Base-by-base conservation (phyloP, 2,797 vertebrate species). In the Coranthus polyacanthus region DNA sequence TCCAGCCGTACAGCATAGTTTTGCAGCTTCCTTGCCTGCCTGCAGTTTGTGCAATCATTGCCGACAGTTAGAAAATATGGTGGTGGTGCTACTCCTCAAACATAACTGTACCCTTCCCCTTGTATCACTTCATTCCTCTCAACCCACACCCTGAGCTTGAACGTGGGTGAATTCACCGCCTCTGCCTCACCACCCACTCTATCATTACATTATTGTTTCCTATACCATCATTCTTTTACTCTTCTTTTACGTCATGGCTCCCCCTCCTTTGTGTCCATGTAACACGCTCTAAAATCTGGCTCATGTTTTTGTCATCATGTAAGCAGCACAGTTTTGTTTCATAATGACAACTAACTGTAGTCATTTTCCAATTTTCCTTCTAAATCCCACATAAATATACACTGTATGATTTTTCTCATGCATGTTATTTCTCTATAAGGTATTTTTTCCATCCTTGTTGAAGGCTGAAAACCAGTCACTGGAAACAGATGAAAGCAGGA, bases 401-500 rank as follows among this genome's bases (percentile, higher is more conserved):
- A 15, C 55, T 26, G n/a, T 78, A 29, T 68, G 81, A 51, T 16
- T 41, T n/a, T 58, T 42, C 47, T 50, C 47, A 4, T 56, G n/a
- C 63, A 63, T 64, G 22, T 39, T 61, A 51, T 60, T 54, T 55
- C 20, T 64, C 63, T 71, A 44, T 21, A 53, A 72, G 62, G 71
- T 68, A 78, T 68, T 39, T 58, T 50, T 64, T 17, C 21, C 49
- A 46, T 71, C 49, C 29, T 36, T 66, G 63, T 72, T 58, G 18
- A 76, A 81, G 58, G 74, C 58, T 53, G 53, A 84, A 78, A 79
- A 67, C 24, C 71, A 68, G 54, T 80, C 63, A 85, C 61, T 89
- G 89, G 87, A 91, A 88, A 67, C 67, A 21, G 89, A 92, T 92
- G 81, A 92, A 89, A 90, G 89, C 85, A 72, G 78, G 78, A 87